Percentiles rank a stretch among this genome's conserved stretches.
Conservation (phyloP, 2,888 invertebrate genomes). For the Calliopum simillimum region DNA sequence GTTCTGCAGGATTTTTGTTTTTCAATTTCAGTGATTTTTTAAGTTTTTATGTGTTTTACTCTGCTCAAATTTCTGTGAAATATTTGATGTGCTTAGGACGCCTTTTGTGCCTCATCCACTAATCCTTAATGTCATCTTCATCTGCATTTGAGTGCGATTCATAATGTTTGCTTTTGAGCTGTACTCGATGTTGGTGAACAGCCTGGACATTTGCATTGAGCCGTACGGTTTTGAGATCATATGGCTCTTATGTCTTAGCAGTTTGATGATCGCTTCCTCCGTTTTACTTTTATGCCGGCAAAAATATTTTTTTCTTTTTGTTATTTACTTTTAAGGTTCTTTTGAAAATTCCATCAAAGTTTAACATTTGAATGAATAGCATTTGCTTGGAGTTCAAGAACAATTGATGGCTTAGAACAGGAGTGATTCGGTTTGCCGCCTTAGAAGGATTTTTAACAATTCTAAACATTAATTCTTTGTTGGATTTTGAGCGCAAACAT, state of each 20-base stretch:
- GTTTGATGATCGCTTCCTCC: slow-evolving; percentile 50
- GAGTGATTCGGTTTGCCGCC: slow-evolving; percentile 30
- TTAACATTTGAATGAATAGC: slow-evolving; percentile 25
- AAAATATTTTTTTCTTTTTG: slow-evolving; percentile 32
- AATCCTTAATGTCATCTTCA: slow-evolving; percentile 38
- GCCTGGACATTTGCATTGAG: not conserved
- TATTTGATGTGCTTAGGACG: slow-evolving; percentile 27
- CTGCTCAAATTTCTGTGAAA: too few relatives aligned
- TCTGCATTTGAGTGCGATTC: slow-evolving; percentile 24
- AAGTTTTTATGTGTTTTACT: slow-evolving; percentile 4
- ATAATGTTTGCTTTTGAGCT: slow-evolving; percentile 2
- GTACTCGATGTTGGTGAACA: not conserved
- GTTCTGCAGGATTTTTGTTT: not conserved
- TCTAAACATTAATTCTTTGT: not conserved
- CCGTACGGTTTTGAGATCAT: not conserved
- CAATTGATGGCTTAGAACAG: slow-evolving; percentile 33
- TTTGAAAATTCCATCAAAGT: slow-evolving; percentile 29
- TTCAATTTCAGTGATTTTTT: slow-evolving; percentile 19
- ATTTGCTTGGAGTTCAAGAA: not conserved
- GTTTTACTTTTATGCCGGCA: slow-evolving; percentile 41
- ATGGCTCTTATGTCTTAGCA: slow-evolving; percentile 43
- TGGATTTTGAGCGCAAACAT: not conserved
- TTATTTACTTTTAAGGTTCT: slow-evolving; percentile 37
- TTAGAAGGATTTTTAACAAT: slow-evolving; percentile 2
- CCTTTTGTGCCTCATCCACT: slow-evolving; percentile 24